A percentile compares a stretch with the other conserved stretches of the same genome.
Conservation (phyloP, 2,797 vertebrate species). For the Myripristis murdjan region DNA sequence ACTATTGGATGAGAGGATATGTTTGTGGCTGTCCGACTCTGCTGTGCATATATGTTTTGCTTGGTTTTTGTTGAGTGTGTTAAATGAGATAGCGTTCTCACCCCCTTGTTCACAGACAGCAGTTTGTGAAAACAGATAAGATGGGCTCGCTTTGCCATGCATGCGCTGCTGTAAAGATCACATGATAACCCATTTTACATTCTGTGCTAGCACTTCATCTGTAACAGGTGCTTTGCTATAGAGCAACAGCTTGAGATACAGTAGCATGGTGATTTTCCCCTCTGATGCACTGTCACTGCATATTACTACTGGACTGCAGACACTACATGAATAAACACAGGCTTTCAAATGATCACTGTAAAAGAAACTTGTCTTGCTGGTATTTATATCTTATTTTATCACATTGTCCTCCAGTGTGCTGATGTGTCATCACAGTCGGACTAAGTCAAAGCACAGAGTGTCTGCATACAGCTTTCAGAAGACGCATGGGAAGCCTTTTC, state of each 20-base stretch:
- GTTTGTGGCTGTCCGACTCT: background rate
- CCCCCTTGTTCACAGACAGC: slow-evolving; percentile 1
- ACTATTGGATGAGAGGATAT: background rate
- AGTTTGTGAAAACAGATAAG: slow-evolving; percentile 65
- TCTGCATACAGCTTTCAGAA: too few species aligned
- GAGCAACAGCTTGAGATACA: slow-evolving; percentile 1
- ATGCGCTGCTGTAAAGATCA: slow-evolving; percentile 62
- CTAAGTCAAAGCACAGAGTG: too few species aligned
- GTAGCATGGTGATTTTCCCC: slow-evolving; percentile 5
- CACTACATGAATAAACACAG: too few species aligned
- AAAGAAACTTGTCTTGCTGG: too few species aligned
- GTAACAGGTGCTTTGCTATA: slow-evolving; percentile 5
- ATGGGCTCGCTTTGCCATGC: slow-evolving; percentile 49
- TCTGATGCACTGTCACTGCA: background rate
- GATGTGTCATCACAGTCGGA: too few species aligned
- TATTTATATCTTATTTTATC: too few species aligned
- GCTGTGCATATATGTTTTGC: background rate
- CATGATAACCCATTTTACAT: slow-evolving; percentile 56
- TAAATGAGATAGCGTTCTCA: slow-evolving; percentile 21
- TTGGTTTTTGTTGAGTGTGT: slow-evolving; percentile 1
- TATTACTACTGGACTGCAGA: too few species aligned
- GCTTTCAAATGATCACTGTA: too few species aligned
- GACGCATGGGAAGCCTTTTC: too few species aligned
- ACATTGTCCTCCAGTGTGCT: too few species aligned
- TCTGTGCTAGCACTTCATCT: slow-evolving; percentile 23